Conservation (phyloP, 2,113 vertebrate genomes). For the Prinia subflava region DNA sequence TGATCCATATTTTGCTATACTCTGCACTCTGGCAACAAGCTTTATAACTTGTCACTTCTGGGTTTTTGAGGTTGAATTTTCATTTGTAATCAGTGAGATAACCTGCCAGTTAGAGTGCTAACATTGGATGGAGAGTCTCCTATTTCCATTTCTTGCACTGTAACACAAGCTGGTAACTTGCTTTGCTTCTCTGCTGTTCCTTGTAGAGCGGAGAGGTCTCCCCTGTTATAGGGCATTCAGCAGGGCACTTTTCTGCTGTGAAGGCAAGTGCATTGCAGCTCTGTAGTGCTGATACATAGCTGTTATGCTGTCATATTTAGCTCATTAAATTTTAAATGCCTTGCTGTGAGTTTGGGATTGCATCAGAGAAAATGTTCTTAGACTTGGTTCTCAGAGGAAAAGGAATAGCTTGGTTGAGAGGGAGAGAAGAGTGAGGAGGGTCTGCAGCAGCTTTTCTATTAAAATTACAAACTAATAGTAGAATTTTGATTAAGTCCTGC, state of each 20-base stretch:
- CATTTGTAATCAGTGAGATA: not conserved
- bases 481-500: not conserved
- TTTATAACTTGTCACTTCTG: not conserved
- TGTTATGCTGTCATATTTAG: not conserved
- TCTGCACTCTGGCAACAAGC: not conserved
- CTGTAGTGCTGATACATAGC: not conserved
- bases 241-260: not conserved
- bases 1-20: not conserved
- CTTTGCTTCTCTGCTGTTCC: not conserved
- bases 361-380: not conserved
- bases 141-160: not conserved
- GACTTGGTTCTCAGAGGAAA: not conserved
- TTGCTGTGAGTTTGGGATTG: not conserved
- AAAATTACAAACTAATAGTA: not conserved
- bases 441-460: not conserved
- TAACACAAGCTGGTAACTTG: not conserved
- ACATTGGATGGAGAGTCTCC: not conserved
- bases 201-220: not conserved
- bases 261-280: not conserved
- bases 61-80: not conserved
- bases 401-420: not conserved
- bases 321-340: not conserved
- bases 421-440: not conserved
- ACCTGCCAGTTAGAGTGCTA: not conserved
- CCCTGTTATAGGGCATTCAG: not conserved